Conservation (phyloP, 2,113 vertebrate genomes). For the Zapus hudsonius region DNA sequence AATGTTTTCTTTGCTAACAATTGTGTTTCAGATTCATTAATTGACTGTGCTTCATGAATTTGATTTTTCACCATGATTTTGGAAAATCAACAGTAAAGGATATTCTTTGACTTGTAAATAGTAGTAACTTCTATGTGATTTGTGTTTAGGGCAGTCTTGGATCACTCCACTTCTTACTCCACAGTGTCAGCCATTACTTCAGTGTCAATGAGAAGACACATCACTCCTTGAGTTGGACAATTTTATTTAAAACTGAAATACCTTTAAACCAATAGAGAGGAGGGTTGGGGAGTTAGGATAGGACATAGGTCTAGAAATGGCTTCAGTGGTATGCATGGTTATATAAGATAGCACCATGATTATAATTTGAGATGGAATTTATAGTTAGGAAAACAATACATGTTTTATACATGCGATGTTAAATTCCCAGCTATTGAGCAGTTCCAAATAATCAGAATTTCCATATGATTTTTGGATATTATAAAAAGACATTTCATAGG, state of each 20-base stretch:
- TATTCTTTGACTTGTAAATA: conserved; percentile 47
- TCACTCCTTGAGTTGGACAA: background rate
- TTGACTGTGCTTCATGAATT: background rate
- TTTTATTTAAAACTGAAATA: background rate
- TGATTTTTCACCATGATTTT: conserved; percentile 32
- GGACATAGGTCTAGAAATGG: background rate
- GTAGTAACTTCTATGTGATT: background rate
- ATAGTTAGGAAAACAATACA: background rate
- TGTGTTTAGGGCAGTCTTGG: conserved; percentile 3
- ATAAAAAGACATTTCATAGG: background rate
- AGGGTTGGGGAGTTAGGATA: background rate
- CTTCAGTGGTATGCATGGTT: background rate
- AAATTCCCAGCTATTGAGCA: background rate
- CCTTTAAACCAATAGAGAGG: background rate
- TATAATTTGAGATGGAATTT: conserved; percentile 14
- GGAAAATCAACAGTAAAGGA: conserved; percentile 34
- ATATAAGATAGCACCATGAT: background rate
- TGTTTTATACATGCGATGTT: background rate
- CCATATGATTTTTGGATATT: background rate
- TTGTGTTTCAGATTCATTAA: background rate
- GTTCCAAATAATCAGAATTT: background rate
- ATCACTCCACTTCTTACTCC: background rate
- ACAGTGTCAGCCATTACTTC: background rate
- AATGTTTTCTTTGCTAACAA: conserved; percentile 28
- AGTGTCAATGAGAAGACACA: background rate